Percentiles rank a stretch among this genome's conserved stretches.
Evolutionary conservation across 1,140 invertebrate genomes (phyloP).

Genomic region (Aphelenchoides fujianensis): DNA sequence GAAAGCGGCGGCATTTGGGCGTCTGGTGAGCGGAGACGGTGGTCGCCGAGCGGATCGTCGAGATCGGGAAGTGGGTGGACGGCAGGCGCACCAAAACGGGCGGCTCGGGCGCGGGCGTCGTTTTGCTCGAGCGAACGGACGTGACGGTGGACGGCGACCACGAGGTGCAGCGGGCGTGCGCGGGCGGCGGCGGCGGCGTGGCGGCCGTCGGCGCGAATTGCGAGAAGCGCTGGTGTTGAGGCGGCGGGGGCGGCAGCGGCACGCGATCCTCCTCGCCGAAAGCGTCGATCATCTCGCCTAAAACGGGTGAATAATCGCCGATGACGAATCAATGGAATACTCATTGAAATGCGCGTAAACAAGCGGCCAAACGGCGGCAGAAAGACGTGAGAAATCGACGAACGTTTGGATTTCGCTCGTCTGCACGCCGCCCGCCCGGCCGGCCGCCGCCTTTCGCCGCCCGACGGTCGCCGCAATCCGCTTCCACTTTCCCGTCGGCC

Average conservation of each 20-base stretch:
- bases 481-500: too few species aligned
- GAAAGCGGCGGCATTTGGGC: neutral
- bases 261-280: neutral
- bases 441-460: too few species aligned
- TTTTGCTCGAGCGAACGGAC: neutral
- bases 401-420: too few species aligned
- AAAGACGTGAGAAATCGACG: too few species aligned
- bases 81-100: neutral
- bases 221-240: neutral
- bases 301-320: too few species aligned
- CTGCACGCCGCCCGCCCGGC: too few species aligned
- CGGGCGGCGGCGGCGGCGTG: too few species aligned
- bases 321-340: too few species aligned
- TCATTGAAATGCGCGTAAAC: too few species aligned
- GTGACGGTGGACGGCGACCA: neutral
- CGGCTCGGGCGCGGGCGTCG: neutral
- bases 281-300: neutral
- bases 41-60: neutral
- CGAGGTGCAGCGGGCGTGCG: neutral
- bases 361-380: too few species aligned
- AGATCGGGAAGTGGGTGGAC: neutral
- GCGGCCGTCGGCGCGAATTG: neutral
- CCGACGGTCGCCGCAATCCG: too few species aligned
- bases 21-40: neutral
- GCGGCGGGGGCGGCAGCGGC: neutral